Base-by-base conservation (phyloP, 1,140 invertebrate genomes). In the Melitaea cinxia region DNA sequence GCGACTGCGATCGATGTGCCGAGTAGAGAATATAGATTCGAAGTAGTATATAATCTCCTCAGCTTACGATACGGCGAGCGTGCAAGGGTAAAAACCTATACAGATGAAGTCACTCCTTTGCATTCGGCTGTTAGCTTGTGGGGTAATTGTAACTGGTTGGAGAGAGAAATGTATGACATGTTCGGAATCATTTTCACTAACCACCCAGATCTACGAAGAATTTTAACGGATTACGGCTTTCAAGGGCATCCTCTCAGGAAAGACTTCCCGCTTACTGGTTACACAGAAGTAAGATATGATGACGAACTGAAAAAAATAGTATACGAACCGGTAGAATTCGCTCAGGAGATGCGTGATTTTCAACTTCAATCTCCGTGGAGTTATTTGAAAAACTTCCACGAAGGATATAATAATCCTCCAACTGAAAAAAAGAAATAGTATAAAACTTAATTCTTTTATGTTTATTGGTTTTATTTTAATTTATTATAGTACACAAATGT, bases 21-120 rank as follows among this genome's bases (percentile, higher is more conserved):
- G 1, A 93, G 94, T 26, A 92, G 97, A 95, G 64, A 61, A 23
- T 90, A 67, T 42, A 77, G 88, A 63, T 90, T 90, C 50, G 85
- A 98, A 95, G 92, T 99, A 49, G 93, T 99, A 14, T 99, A 99
- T 84, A 97, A 96, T 79, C 87, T 99, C 2, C 89, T 99, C 1
- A 99, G 98, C n/a, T 68, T 99, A n/a, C 93, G 96, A 63, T 99
- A 93, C 45, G 58, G 67, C 0, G 75, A 80, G 42, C 75, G 71
- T 56, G 80, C 70, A 0, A 72, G 71, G 70, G 82, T 84, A 4
- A 91, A 91, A 68, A 90, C 89, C 1, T 92, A 91, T 53, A 92
- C 89, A 0, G 89, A 92, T 57, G 91, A 91, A 74, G 65, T 91
- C 19, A 90, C 90, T 0, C 86, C 90, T 4, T 49, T 91, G 1